Percentiles rank a stretch among this genome's conserved stretches.
phyloP scores from a whole-genome alignment of 2,888 invertebrate genomes.

The Trissoscelio sp. region DNA sequence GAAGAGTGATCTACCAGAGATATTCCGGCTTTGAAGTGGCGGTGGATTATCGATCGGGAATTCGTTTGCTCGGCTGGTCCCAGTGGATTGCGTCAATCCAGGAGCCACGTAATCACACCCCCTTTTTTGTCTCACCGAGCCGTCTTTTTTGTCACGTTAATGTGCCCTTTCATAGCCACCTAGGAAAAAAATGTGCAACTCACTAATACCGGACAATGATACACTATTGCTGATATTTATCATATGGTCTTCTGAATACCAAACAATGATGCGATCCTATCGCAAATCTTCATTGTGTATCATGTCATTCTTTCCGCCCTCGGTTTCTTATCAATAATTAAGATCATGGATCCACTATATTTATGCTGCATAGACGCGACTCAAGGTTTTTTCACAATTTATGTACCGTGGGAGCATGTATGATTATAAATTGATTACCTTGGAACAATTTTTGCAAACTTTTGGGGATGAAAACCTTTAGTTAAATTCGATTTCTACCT shows the following conservation, averaged over 20 bases:
- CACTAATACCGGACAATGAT: constrained; percentile 47
- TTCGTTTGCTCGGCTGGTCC: constrained; percentile 50
- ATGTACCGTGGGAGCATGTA: not conserved
- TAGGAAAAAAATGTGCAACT: constrained; percentile 15
- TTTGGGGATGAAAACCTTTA: not conserved
- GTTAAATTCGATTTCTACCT: not conserved
- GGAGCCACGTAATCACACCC: constrained; percentile 34
- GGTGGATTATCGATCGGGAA: constrained; percentile 59
- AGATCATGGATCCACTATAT: constrained; percentile 70
- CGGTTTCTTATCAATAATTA: constrained; percentile 78
- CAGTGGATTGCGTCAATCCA: constrained; percentile 54
- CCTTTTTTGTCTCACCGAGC: constrained; percentile 19
- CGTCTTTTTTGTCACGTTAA: constrained; percentile 24
- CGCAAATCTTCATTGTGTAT: constrained; percentile 38
- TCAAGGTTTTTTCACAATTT: constrained; percentile 21
- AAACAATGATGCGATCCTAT: constrained; percentile 55
- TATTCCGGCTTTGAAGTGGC: constrained; percentile 68
- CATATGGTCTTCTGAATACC: constrained; percentile 19
- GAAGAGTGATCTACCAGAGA: constrained; percentile 64
- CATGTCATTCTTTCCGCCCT: constrained; percentile 68
- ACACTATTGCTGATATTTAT: constrained; percentile 38
- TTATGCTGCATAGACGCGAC: constrained; percentile 36
- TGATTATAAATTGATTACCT: constrained; percentile 24
- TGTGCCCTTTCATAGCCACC: constrained; percentile 16
- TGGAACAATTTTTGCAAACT: not conserved